Conservation (phyloP, 2,113 vertebrate species). For the Cynocephalus volans region DNA sequence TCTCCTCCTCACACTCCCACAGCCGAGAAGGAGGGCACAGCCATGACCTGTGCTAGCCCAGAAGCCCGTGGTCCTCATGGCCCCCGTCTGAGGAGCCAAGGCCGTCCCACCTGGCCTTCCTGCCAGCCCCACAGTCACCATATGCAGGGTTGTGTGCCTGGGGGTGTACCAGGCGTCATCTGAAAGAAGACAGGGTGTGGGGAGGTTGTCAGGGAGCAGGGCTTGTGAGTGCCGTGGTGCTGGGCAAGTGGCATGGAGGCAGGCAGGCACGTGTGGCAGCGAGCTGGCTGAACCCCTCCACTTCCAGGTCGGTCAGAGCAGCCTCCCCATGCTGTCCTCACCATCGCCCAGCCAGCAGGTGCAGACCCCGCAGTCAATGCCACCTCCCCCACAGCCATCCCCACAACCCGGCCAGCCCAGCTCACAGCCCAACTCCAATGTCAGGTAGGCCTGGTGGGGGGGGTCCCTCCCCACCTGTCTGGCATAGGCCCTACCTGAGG, state of each 20-base stretch:
- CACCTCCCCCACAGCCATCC: constrained; percentile 95
- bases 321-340: constrained; percentile 95
- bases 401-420: constrained; percentile 94
- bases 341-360: constrained; percentile 96
- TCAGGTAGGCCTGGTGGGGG: constrained; percentile 90
- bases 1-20: background rate
- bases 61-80: background rate
- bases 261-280: accelerated
- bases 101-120: background rate
- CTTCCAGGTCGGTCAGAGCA: constrained; percentile 92
- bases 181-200: background rate
- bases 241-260: background rate
- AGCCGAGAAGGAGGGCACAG: too few relatives aligned
- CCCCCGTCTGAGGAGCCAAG: background rate
- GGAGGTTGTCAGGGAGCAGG: background rate
- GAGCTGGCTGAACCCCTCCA: constrained; percentile 12
- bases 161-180: background rate
- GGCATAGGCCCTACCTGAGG: background rate
- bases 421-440: constrained; percentile 96
- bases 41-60: background rate
- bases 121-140: background rate
- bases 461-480: background rate
- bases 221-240: background rate
- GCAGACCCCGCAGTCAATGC: constrained; percentile 95
- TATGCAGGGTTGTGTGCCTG: background rate